These are phyloP conservation scores for Hemicentrotus pulcherrimus DNA, from an alignment of 35 echinoderm and acorn worm genomes.

Conservation along the genomic window DNA sequence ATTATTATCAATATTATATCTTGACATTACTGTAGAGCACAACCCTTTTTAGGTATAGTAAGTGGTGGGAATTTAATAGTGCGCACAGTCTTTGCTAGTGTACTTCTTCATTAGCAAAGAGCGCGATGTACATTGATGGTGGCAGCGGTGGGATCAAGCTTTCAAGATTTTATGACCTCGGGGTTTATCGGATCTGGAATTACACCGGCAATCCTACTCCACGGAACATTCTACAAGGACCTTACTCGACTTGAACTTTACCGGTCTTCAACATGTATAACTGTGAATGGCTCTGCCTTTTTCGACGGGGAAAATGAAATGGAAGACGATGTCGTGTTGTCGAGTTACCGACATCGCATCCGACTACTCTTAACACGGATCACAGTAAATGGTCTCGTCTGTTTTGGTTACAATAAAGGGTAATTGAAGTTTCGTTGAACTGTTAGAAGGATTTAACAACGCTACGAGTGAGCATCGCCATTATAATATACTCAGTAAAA, in stretches of 20 bases:
- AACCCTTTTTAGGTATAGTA: not conserved
- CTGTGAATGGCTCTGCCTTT: not conserved
- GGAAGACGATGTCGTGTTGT: constrained; percentile 1
- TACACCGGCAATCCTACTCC: not conserved
- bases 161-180: not conserved
- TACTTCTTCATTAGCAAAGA: not conserved
- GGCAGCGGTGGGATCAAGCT: not conserved
- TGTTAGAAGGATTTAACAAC: not conserved
- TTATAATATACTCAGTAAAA: not conserved
- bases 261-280: not conserved
- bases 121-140: not conserved
- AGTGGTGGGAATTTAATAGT: not conserved
- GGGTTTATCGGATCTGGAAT: not conserved
- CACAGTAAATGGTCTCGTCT: not conserved
- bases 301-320: not conserved
- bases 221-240: not conserved
- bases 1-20: not conserved
- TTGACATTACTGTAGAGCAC: not conserved
- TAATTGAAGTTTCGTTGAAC: not conserved
- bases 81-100: not conserved
- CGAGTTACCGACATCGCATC: constrained; percentile 8
- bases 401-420: not conserved
- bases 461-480: not conserved
- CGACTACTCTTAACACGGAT: not conserved
- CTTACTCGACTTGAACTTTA: not conserved